Evolutionary conservation across 2,113 vertebrate genomes (phyloP), one percentile per base, ranked within the genome.

Genomic region (Poicephalus gulielmi): DNA sequence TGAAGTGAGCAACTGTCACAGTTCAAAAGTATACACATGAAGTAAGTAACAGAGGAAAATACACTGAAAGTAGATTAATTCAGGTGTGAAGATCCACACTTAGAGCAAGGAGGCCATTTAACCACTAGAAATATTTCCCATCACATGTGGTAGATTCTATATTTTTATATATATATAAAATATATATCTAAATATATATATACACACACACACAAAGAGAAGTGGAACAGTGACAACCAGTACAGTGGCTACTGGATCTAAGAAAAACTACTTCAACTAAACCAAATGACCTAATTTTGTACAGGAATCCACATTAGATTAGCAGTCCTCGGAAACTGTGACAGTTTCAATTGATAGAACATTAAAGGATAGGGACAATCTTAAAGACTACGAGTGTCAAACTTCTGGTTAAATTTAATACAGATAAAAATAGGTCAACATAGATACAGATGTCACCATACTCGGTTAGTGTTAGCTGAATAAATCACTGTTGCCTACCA

Each of bases 201-300:
- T 28, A 37, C 4, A 39, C 37, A 39, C 10, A 39, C 37, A 39
- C 37, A 39, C 37, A 12, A 39, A 15, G 31, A 15, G 31, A 85
- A 27, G n/a, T 79, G 57, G 30, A 55, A 46, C 25, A 64, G 12
- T 47, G 64, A 71, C 52, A 78, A 6, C 7, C 9, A 64, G 33
- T 55, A 55, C 13, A 82, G 55, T 31, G 33, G 47, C 47, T 69
- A 76, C 3, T 3, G 16, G 46, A 76, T 83, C 64, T 76, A 33
- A 91, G 24, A 73, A 73, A 84, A 80, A 91, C 60, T 62, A 92
- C 49, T 94, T 87, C 59, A 83, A 49, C 41, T 74, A 93, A 95
- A 92, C 53, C 46, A 52, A 94, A 20, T 91, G 74, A 89, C 78
- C 82, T 80, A 59, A 74, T 83, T 94, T 91, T 80, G 31, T 35